Conservation (phyloP, 2,113 vertebrate species). For the Asarcornis scutulata region DNA sequence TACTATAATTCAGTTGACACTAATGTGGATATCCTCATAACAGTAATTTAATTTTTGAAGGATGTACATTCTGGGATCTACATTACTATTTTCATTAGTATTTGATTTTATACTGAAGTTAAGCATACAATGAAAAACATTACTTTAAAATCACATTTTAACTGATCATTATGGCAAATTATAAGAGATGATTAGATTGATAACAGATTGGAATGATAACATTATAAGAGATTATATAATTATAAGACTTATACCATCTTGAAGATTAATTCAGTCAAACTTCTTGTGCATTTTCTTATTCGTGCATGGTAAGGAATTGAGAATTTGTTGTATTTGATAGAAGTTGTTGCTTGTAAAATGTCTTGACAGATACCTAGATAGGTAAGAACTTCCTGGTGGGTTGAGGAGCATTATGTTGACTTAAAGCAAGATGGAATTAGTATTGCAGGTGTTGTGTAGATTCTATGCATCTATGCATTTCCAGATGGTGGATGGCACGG, state of each 20-base stretch:
- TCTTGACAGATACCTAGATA: neutral
- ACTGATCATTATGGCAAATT: rapidly evolving
- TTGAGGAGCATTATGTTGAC: rapidly evolving
- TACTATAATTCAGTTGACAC: neutral
- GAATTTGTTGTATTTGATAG: neutral
- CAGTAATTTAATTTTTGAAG: neutral
- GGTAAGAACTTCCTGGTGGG: neutral
- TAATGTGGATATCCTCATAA: neutral
- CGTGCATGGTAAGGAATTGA: neutral
- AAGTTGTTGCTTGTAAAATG: neutral
- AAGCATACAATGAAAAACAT: neutral
- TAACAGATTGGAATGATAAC: too few species aligned
- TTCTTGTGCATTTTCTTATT: neutral
- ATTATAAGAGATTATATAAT: too few species aligned
- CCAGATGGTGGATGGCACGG: neutral
- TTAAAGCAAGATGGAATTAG: neutral
- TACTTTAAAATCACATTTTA: neutral
- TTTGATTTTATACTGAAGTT: neutral
- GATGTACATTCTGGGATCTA: neutral
- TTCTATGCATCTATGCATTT: neutral
- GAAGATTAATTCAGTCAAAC: too few species aligned
- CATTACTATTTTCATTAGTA: neutral
- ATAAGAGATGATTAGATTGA: neutral
- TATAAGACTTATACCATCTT: too few species aligned
- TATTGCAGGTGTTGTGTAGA: neutral